phyloP scores from a whole-genome alignment of 1,140 invertebrate genomes.

The Lepidurus arcticus region DNA sequence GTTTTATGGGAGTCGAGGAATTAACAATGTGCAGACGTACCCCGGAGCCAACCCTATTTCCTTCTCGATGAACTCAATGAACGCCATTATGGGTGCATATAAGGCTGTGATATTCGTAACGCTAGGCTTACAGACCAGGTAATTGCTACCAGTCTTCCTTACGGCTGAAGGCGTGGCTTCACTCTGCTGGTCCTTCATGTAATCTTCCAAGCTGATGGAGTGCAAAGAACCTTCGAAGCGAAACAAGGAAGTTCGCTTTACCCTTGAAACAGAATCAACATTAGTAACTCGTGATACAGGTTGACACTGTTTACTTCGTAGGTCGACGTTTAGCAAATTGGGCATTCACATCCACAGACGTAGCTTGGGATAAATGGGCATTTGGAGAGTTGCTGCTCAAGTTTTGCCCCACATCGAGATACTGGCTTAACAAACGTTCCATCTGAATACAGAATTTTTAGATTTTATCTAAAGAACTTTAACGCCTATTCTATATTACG shows the following conservation, averaged over 20 bases:
- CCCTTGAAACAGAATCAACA: conserved; percentile 40
- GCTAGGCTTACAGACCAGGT: conserved; percentile 63
- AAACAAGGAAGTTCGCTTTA: conserved; percentile 58
- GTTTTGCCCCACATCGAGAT: conserved; percentile 31
- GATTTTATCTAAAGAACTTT: not conserved
- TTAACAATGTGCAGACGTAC: conserved; percentile 43
- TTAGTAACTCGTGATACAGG: not conserved
- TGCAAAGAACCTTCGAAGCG: conserved; percentile 74
- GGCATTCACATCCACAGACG: conserved; percentile 26
- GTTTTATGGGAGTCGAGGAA: conserved; percentile 36
- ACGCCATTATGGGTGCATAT: conserved; percentile 65
- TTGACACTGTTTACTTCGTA: conserved; percentile 44
- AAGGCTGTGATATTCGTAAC: conserved; percentile 69
- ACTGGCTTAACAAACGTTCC: conserved; percentile 28
- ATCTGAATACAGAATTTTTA: conserved; percentile 39
- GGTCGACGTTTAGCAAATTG: conserved; percentile 58
- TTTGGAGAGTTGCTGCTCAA: conserved; percentile 23
- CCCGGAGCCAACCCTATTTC: conserved; percentile 56
- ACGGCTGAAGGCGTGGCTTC: conserved; percentile 31
- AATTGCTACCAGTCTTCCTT: conserved; percentile 34
- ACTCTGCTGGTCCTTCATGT: conserved; percentile 52
- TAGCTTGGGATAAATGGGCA: conserved; percentile 27
- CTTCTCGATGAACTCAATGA: conserved; percentile 70
- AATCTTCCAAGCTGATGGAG: conserved; percentile 60
- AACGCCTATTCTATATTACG: conserved; percentile 48